A percentile compares a stretch with the other conserved stretches of the same genome.
These are phyloP conservation scores for Eriocheir sinensis DNA, from an alignment of 1,140 invertebrate genomes.

Conservation along the genomic window DNA sequence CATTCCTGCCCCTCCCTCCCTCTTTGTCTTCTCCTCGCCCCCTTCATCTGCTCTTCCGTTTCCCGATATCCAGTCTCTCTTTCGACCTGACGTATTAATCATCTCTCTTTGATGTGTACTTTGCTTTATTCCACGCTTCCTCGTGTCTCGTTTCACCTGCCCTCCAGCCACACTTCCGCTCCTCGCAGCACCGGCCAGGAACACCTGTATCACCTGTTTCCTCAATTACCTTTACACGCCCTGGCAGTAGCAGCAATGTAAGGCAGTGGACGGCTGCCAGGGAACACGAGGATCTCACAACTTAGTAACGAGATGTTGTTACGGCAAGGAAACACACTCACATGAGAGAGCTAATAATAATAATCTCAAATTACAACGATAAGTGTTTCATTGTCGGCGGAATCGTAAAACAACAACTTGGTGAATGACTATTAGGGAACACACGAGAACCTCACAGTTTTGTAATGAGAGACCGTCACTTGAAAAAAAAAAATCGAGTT, in stretches of 20 bases:
- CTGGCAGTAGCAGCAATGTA: not conserved
- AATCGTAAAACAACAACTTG: no score
- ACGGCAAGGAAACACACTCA: not conserved
- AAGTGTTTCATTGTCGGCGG: no score
- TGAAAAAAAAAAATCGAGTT: no score
- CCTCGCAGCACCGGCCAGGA: not conserved
- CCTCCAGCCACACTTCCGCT: not conserved
- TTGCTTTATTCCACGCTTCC: not conserved
- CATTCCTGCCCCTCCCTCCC: not conserved
- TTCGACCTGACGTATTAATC: not conserved
- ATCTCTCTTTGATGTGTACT: not conserved
- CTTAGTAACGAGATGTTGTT: not conserved
- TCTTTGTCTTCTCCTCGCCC: not conserved
- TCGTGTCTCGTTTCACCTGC: not conserved
- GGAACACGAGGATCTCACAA: not conserved
- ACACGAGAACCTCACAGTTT: no score
- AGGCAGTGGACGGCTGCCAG: not conserved
- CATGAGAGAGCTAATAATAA: no score
- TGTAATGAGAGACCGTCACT: no score
- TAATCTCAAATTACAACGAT: no score
- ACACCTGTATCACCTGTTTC: not conserved
- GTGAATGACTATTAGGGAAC: no score
- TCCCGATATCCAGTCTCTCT: not conserved
- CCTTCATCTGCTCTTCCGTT: not conserved
- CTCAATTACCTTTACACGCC: not conserved